Evolutionary conservation across 1,140 invertebrate genomes (phyloP).

Genomic region (Caenorhabditis brenneri): DNA sequence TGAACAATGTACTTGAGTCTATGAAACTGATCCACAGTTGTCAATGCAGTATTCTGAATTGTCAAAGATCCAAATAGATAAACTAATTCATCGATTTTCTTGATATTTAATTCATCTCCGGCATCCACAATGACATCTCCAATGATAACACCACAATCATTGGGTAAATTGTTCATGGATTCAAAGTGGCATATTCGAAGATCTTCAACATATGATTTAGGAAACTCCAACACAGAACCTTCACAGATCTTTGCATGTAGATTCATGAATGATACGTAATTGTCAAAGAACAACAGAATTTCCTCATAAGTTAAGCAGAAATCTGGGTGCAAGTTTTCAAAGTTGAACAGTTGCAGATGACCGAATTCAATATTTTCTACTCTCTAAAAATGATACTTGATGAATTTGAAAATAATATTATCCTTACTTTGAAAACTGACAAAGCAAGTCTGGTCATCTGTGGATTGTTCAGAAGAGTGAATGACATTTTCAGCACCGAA

Average conservation of each 20-base stretch:
- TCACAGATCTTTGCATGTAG: too few species aligned
- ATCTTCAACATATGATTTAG: too few species aligned
- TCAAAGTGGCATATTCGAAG: not conserved
- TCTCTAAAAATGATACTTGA: not conserved
- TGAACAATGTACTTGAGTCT: not conserved
- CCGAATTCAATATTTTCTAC: not conserved
- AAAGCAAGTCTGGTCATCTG: not conserved
- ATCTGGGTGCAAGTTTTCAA: not conserved
- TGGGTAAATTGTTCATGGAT: not conserved
- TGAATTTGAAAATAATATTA: too few species aligned
- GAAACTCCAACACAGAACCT: too few species aligned
- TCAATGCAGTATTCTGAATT: not conserved
- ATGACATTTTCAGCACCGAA: not conserved
- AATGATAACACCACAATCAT: not conserved
- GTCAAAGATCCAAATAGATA: not conserved
- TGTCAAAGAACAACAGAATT: not conserved
- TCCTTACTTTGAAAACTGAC: not conserved
- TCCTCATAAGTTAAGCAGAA: not conserved
- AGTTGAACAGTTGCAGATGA: not conserved
- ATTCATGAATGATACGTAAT: too few species aligned
- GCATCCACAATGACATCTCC: not conserved
- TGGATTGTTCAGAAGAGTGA: not conserved
- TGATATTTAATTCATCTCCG: not conserved
- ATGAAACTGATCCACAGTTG: not conserved
- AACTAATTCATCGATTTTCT: not conserved